phyloP scores from a whole-genome alignment of 2,888 invertebrate genomes.

The Tenthredo mesomela region DNA sequence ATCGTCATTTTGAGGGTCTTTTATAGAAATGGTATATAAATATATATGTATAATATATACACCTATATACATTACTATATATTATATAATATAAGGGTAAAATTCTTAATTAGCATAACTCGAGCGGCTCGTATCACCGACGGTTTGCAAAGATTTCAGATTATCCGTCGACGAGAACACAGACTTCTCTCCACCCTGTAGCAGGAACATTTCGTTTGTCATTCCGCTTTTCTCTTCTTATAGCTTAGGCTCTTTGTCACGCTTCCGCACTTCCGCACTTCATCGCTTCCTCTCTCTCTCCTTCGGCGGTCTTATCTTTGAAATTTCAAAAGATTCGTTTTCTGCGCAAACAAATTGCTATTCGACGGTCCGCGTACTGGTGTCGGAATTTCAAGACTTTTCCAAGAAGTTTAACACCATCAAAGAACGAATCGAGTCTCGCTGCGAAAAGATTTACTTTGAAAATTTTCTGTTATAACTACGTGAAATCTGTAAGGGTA shows the following conservation, averaged over 20 bases:
- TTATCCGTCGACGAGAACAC: conserved; percentile 23
- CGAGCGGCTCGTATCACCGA: conserved; percentile 21
- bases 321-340: conserved; percentile 45
- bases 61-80: too few relatives aligned
- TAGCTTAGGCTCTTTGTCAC: background rate
- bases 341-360: conserved; percentile 39
- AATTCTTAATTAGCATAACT: conserved; percentile 43
- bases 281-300: background rate
- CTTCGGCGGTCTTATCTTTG: conserved; percentile 11
- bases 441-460: background rate
- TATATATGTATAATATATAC: too few relatives aligned
- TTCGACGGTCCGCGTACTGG: background rate
- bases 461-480: background rate
- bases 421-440: conserved; percentile 1
- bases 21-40: background rate
- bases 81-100: background rate
- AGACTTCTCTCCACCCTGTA: background rate
- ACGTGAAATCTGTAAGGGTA: background rate
- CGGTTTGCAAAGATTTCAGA: conserved; percentile 18
- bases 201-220: background rate
- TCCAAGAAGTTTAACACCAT: conserved; percentile 28
- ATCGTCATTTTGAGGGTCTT: background rate
- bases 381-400: conserved; percentile 26
- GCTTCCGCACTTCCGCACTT: background rate
- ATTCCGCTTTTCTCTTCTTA: conserved; percentile 16